Conservation (phyloP, 2,797 vertebrate species). For the Phrynocephalus guinanensis region DNA sequence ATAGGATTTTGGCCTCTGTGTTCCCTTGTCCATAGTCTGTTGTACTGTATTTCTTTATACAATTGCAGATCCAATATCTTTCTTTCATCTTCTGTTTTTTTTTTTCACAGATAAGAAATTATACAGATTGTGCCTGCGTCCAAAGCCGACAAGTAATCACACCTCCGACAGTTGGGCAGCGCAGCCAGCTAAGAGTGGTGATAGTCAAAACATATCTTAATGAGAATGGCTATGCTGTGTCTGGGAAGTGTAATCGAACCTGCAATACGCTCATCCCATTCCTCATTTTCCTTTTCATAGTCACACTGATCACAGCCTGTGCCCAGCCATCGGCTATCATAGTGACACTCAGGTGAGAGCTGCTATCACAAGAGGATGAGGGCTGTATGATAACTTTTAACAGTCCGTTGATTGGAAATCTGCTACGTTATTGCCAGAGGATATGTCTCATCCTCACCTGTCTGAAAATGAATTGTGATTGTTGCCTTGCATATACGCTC, state of each 20-base stretch:
- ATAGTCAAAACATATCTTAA: slow-evolving; percentile 99
- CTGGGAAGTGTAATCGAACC: slow-evolving; percentile 93
- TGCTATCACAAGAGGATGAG: neutral
- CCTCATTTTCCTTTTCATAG: slow-evolving; percentile 97
- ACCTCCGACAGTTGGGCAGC: slow-evolving; percentile 88
- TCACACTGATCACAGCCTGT: slow-evolving; percentile 97
- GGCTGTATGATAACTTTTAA: neutral
- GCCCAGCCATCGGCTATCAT: slow-evolving; percentile 98
- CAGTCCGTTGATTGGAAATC: neutral
- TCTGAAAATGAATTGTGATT: neutral
- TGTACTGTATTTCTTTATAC: neutral
- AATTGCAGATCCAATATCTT: neutral
- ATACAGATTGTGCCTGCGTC: slow-evolving; percentile 95
- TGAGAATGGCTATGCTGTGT: slow-evolving; percentile 92
- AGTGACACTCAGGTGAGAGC: slow-evolving; percentile 93
- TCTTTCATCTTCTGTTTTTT: slow-evolving; percentile 4
- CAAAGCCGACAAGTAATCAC: slow-evolving; percentile 98
- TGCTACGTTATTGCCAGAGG: neutral
- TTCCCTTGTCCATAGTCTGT: neutral
- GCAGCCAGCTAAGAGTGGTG: slow-evolving; percentile 93
- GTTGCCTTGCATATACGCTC: neutral
- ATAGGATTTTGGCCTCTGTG: no score
- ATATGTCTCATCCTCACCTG: neutral
- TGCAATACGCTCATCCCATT: slow-evolving; percentile 98
- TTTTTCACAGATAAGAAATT: slow-evolving; percentile 89